Evolutionary conservation across 2,113 vertebrate genomes (phyloP).

Genomic region (Dromaius novaehollandiae): DNA sequence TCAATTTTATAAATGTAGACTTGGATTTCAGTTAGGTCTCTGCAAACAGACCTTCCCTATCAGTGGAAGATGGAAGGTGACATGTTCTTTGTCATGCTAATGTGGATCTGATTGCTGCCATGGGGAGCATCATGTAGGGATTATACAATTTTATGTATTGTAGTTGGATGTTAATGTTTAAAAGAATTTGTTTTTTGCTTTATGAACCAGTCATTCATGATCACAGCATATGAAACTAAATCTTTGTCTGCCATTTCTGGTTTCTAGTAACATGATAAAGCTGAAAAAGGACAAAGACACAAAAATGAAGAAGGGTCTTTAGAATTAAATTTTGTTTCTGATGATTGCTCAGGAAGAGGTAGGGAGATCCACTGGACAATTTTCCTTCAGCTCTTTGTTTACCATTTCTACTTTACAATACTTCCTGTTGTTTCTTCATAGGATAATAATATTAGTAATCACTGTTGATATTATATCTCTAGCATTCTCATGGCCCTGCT

Average conservation of each 20-base stretch:
- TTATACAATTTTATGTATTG: constrained; percentile 1
- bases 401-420: background rate
- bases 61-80: background rate
- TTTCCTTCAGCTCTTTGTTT: background rate
- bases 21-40: background rate
- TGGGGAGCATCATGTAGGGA: background rate
- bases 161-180: background rate
- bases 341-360: background rate
- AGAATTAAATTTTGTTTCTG: background rate
- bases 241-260: background rate
- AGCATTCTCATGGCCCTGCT: background rate
- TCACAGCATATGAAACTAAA: background rate
- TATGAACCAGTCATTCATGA: background rate
- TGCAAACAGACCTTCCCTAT: background rate
- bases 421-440: background rate
- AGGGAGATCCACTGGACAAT: background rate
- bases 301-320: background rate
- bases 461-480: background rate
- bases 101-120: background rate
- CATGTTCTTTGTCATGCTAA: constrained; percentile 7
- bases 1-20: background rate
- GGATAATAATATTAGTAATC: background rate
- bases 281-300: background rate
- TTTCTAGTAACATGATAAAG: background rate
- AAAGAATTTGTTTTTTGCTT: background rate